Evolutionary conservation across 2,113 vertebrate genomes (phyloP), one percentile per base, ranked within the genome.

Genomic region (Dolichallabes microphthalmus): DNA sequence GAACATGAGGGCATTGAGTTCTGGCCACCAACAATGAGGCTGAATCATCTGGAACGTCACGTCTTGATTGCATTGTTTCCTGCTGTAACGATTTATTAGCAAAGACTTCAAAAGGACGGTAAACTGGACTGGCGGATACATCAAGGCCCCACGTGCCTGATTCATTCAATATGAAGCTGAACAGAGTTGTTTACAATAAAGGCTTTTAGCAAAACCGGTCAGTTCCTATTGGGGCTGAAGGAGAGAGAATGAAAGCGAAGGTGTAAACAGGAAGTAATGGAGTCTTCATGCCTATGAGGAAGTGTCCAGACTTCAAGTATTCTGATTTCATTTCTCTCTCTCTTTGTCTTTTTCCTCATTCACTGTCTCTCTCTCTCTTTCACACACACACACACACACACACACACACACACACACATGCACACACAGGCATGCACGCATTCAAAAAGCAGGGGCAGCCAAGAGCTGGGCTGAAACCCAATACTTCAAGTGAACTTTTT

Each of bases 381-480:
- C 14, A 52, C 30, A 86, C 64, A 6, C 83, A 20, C 22, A 53
- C 25, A 22, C 58, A 50, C 81, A 20, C 58, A 39, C 58, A 88
- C 52, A 79, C 86, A 82, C 75, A 85, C 68, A 77, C 87, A 86
- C 86, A 87, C 61, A 79, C 84, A 82, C 69, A 83, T 66, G 69
- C 87, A 86, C 87, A 86, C 73, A 87, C 78, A 87, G 39, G 80
- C 85, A 81, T 81, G 81, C 71, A 82, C 88, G 86, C 85, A 79
- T 78, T 75, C 69, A 35, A 58, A 86, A 32, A 68, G 82, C 63
- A 25, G 83, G 82, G 83, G 85, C 81, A 84, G 83, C 78, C 87
- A 80, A 86, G 73, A 64, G 88, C 86, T 82, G 86, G 86, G 84
- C 88, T 90, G 90, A 93, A 92, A 90, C 87, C 88, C 87, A 90